Evolutionary conservation across 1,140 invertebrate genomes (phyloP).

Genomic region (Lethrus apterus): DNA sequence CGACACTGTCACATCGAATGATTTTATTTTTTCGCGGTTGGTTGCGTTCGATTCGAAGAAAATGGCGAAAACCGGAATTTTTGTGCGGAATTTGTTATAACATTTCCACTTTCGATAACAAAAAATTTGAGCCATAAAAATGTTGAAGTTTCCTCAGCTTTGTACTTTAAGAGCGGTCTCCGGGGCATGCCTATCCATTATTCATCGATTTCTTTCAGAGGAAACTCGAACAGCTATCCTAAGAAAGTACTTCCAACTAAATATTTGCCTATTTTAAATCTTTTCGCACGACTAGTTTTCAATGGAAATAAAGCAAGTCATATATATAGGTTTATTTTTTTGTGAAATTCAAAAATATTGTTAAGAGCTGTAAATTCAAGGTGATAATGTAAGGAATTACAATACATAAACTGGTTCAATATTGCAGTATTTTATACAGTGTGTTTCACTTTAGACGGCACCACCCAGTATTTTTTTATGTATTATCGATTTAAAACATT

Average conservation of each 20-base stretch:
- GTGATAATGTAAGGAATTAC: too few relatives aligned
- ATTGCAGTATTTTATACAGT: too few relatives aligned
- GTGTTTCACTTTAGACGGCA: too few relatives aligned
- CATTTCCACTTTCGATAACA: slow-evolving; percentile 7
- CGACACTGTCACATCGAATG: too few relatives aligned
- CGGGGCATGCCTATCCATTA: slow-evolving; percentile 24
- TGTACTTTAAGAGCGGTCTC: slow-evolving; percentile 23
- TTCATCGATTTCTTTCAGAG: slow-evolving; percentile 23
- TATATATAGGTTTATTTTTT: too few relatives aligned
- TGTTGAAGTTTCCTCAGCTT: slow-evolving; percentile 23
- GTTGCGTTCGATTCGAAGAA: slow-evolving; percentile 1
- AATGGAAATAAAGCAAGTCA: too few relatives aligned
- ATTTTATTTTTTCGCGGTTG: slow-evolving; percentile 9
- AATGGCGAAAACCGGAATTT: not conserved
- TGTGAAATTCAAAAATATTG: too few relatives aligned
- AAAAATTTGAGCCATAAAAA: slow-evolving; percentile 22
- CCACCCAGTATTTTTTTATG: too few relatives aligned
- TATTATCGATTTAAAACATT: too few relatives aligned
- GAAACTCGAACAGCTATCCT: slow-evolving; percentile 16
- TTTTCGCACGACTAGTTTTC: too few relatives aligned
- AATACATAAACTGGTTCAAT: too few relatives aligned
- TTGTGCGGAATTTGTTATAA: slow-evolving; percentile 6
- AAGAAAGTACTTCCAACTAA: slow-evolving; percentile 7
- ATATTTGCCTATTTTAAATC: slow-evolving; percentile 12
- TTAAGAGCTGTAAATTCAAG: too few relatives aligned